phyloP scores from a whole-genome alignment of 2,888 invertebrate genomes.

The Drosophila atroscutellata region DNA sequence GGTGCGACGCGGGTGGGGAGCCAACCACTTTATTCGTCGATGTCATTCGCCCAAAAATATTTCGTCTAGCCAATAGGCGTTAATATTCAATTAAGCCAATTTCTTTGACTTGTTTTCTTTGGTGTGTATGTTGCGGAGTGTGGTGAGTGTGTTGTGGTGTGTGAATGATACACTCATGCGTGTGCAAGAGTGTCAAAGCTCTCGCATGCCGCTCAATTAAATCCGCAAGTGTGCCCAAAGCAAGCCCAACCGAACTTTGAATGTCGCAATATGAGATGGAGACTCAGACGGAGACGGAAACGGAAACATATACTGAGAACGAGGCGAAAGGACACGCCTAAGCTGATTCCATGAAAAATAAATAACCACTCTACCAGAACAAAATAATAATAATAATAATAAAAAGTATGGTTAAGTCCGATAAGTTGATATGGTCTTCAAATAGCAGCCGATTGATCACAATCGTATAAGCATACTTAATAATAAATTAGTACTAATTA shows the following conservation, averaged over 20 bases:
- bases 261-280: slow-evolving; percentile 2
- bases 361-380: slow-evolving; percentile 17
- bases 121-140: slow-evolving; percentile 2
- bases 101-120: slow-evolving; percentile 28
- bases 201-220: slow-evolving; percentile 68
- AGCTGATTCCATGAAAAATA: slow-evolving; percentile 61
- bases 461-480: background rate
- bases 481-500: background rate
- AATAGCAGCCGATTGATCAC: background rate
- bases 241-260: slow-evolving; percentile 7
- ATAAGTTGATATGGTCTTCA: background rate
- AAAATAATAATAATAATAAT: background rate
- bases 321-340: slow-evolving; percentile 42
- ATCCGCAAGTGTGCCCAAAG: slow-evolving; percentile 59
- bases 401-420: background rate
- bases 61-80: slow-evolving; percentile 66
- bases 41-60: slow-evolving; percentile 54
- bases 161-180: slow-evolving; percentile 40
- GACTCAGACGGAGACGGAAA: background rate
- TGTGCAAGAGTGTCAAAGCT: slow-evolving; percentile 60
- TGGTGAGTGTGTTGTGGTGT: slow-evolving; percentile 11
- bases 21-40: slow-evolving; percentile 38
- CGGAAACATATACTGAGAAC: background rate
- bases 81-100: slow-evolving; percentile 74
- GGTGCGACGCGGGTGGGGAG: background rate